Evolutionary conservation across 2,888 invertebrate species (phyloP).

Genomic region (Phymatocera aterrima): DNA sequence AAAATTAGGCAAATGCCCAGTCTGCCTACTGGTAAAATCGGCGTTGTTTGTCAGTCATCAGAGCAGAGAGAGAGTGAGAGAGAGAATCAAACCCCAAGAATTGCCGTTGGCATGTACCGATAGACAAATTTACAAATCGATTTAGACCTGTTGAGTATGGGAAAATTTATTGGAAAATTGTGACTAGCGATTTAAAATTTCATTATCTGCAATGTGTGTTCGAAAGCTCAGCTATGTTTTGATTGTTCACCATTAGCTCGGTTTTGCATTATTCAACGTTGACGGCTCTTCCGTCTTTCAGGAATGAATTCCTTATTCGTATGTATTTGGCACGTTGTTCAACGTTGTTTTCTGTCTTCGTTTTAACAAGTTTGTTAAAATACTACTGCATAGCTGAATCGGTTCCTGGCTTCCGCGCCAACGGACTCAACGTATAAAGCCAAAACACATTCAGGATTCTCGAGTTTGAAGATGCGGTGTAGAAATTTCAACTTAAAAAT

Average conservation of each 20-base stretch:
- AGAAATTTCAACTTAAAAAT: conserved; percentile 33
- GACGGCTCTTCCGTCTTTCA: background rate
- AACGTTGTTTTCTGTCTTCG: conserved; percentile 36
- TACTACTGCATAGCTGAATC: conserved; percentile 6
- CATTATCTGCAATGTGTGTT: background rate
- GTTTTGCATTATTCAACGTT: background rate
- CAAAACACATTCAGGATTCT: conserved; percentile 28
- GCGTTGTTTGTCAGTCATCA: too few species aligned
- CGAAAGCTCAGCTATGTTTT: conserved; percentile 4
- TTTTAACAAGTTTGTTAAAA: conserved; percentile 35
- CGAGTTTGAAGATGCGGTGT: conserved; percentile 4
- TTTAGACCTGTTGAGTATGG: background rate
- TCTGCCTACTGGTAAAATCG: too few species aligned
- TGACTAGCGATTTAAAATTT: conserved; percentile 1
- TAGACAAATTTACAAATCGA: background rate
- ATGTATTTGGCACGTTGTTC: conserved; percentile 6
- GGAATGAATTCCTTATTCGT: background rate
- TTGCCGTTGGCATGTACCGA: too few species aligned
- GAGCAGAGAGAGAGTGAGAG: too few species aligned
- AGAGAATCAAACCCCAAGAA: too few species aligned
- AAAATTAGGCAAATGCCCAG: too few species aligned
- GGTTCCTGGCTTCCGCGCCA: conserved; percentile 9
- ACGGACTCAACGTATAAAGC: background rate
- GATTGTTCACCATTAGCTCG: background rate
- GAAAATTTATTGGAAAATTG: background rate